These are phyloP conservation scores for Acleris sparsana DNA, from an alignment of 2,888 invertebrate species.

Conservation along the genomic window DNA sequence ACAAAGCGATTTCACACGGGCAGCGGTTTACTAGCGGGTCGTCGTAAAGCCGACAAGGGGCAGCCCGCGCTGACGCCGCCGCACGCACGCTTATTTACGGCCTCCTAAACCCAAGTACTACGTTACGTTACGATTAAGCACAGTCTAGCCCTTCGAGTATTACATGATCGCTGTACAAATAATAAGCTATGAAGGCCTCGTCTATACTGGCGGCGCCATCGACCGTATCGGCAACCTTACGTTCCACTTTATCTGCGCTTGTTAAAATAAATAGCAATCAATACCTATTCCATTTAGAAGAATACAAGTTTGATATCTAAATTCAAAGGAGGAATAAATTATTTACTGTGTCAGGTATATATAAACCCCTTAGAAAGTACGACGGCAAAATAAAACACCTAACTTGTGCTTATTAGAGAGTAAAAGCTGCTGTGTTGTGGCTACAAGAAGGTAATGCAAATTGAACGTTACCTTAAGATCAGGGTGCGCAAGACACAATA, in stretches of 20 bases:
- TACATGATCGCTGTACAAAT: slow-evolving; percentile 12
- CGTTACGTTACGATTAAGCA: slow-evolving; percentile 44
- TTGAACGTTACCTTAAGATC: too few species aligned
- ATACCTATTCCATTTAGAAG: too few species aligned
- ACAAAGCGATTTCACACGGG: slow-evolving; percentile 40
- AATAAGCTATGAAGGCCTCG: slow-evolving; percentile 13
- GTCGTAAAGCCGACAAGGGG: slow-evolving; percentile 55
- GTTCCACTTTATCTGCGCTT: neutral
- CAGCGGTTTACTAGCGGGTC: slow-evolving; percentile 45
- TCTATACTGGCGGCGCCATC: slow-evolving; percentile 1
- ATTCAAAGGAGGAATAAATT: too few species aligned
- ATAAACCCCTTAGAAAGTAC: too few species aligned
- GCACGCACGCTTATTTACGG: slow-evolving; percentile 57
- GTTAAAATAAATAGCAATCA: neutral
- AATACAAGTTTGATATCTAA: too few species aligned
- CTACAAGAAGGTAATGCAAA: too few species aligned
- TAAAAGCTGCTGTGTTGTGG: too few species aligned
- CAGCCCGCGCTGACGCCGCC: slow-evolving; percentile 49
- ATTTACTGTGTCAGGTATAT: too few species aligned
- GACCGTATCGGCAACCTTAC: neutral
- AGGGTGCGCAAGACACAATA: too few species aligned
- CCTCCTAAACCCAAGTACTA: slow-evolving; percentile 51
- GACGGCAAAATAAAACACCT: too few species aligned
- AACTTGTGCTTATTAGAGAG: too few species aligned
- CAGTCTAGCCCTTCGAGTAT: slow-evolving; percentile 30